phyloP scores from a whole-genome alignment of 1,140 invertebrate genomes.

The Trissolcus basalis region DNA sequence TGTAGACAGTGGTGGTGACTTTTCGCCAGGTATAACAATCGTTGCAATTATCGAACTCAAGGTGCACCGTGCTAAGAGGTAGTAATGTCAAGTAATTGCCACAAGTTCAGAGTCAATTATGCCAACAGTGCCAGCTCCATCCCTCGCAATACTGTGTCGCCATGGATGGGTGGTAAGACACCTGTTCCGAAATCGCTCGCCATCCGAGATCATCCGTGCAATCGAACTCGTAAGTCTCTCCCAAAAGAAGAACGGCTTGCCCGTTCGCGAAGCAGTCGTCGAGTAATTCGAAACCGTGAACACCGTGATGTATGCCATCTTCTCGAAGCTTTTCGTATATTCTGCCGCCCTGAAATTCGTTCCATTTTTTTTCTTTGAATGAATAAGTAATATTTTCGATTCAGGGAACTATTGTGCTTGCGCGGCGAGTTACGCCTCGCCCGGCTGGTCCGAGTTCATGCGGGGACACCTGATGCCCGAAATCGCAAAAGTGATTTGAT shows the following conservation, averaged over 20 bases:
- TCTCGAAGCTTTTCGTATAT: slow-evolving; percentile 90
- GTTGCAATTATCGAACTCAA: slow-evolving; percentile 84
- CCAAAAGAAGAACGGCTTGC: slow-evolving; percentile 91
- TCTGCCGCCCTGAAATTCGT: slow-evolving; percentile 77
- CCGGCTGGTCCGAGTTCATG: too few relatives aligned
- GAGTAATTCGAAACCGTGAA: slow-evolving; percentile 98
- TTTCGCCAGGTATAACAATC: slow-evolving; percentile 98
- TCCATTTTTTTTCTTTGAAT: too few relatives aligned
- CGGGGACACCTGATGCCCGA: too few relatives aligned
- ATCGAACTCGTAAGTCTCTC: slow-evolving; percentile 98
- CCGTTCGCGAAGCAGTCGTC: slow-evolving; percentile 85
- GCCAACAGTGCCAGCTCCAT: slow-evolving; percentile 94
- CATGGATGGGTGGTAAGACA: slow-evolving; percentile 98
- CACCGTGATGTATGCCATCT: slow-evolving; percentile 95
- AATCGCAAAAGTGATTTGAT: too few relatives aligned
- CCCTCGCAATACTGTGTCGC: slow-evolving; percentile 96
- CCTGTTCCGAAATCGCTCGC: slow-evolving; percentile 95
- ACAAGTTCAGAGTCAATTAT: slow-evolving; percentile 98
- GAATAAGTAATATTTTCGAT: too few relatives aligned
- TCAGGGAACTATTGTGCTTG: too few relatives aligned
- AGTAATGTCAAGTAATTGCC: slow-evolving; percentile 96
- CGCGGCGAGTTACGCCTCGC: too few relatives aligned
- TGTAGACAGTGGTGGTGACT: slow-evolving; percentile 99
- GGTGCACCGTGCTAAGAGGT: slow-evolving; percentile 91
- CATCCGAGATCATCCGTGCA: slow-evolving; percentile 97